Conservation (phyloP, 2,113 vertebrate species). For the Leptocoma aspasia region DNA sequence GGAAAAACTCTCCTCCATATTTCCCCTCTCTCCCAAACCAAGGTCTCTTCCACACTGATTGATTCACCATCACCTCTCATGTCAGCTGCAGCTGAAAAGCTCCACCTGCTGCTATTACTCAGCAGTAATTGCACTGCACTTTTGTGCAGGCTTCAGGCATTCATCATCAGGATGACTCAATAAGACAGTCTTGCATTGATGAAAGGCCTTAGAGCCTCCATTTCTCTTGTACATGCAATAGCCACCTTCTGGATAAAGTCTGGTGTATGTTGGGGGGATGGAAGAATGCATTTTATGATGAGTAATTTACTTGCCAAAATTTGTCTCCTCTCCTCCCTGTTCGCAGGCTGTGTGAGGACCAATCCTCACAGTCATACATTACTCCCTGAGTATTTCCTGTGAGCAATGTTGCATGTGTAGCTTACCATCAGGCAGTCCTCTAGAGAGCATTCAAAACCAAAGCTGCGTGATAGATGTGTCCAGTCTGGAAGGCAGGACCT, state of each 20-base stretch:
- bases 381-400: neutral
- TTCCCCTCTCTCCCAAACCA: neutral
- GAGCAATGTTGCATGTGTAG: neutral
- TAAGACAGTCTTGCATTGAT: neutral
- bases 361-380: neutral
- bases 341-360: neutral
- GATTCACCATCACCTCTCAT: neutral
- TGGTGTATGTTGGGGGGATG: neutral
- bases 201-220: neutral
- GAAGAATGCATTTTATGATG: neutral
- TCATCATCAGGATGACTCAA: constrained; percentile 47
- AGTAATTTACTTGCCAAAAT: neutral
- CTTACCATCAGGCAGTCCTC: neutral
- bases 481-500: neutral
- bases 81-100: constrained; percentile 24
- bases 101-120: constrained; percentile 52
- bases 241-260: neutral
- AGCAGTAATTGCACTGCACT: constrained; percentile 45
- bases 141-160: neutral
- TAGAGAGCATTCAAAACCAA: neutral
- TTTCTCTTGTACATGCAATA: neutral
- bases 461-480: rapidly evolving
- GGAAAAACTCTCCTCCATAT: neutral
- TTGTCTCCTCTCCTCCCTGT: neutral
- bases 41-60: neutral